phyloP scores from a whole-genome alignment of 2,797 vertebrate genomes.

The Anisognathus igniventris region DNA sequence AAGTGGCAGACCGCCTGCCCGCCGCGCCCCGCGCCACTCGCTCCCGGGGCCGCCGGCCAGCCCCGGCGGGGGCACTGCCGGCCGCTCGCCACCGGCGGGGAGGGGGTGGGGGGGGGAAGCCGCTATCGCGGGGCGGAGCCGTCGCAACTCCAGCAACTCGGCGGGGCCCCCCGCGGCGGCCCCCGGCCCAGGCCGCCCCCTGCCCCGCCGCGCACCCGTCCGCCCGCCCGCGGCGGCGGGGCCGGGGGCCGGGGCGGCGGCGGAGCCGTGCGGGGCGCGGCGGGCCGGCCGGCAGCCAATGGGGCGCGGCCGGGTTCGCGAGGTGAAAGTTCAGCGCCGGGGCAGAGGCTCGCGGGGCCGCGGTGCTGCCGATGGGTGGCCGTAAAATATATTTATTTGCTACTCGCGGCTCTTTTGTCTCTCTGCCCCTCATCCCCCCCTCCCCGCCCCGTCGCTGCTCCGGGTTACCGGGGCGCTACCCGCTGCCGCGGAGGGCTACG shows the following conservation, averaged over 20 bases:
- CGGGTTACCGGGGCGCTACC: neutral
- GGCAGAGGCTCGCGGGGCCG: constrained; percentile 58
- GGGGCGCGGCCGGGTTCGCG: constrained; percentile 64
- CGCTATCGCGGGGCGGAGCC: neutral
- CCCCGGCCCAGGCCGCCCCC: neutral
- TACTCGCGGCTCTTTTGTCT: constrained; percentile 48
- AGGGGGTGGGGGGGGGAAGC: neutral
- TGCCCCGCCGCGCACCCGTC: neutral
- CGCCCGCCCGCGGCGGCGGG: neutral
- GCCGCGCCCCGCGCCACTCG: neutral
- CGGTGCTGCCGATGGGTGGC: constrained; percentile 69
- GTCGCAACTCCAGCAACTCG: neutral
- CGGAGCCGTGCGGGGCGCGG: neutral
- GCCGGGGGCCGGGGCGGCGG: neutral
- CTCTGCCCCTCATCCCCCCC: neutral
- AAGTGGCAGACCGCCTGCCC: neutral
- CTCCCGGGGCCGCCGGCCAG: neutral
- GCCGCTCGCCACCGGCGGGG: neutral
- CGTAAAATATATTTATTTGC: constrained; percentile 71
- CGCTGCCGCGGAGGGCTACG: neutral
- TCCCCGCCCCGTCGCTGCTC: neutral
- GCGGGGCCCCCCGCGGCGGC: neutral
- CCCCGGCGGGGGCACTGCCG: neutral
- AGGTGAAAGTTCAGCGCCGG: constrained; percentile 78
- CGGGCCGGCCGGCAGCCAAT: constrained; percentile 43